Percentiles rank a stretch among this genome's conserved stretches.
Conservation (phyloP, 2,888 invertebrate genomes). For the Ormyrus nitidulus region DNA sequence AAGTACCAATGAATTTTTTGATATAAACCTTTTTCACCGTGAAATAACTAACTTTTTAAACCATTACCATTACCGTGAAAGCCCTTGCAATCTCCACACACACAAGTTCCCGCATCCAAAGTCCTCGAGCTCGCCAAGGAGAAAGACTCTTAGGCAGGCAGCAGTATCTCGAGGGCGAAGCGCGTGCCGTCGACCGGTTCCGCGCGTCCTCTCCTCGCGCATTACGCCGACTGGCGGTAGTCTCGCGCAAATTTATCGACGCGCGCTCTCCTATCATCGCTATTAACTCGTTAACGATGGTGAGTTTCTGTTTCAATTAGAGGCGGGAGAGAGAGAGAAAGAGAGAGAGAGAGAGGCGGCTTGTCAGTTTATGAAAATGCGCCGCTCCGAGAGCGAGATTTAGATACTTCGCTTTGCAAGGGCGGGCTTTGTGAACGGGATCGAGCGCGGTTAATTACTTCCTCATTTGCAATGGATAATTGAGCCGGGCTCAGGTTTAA, state of each 20-base stretch:
- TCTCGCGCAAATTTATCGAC: conserved; percentile 64
- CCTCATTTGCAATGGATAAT: background rate
- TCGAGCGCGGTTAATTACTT: background rate
- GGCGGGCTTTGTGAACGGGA: background rate
- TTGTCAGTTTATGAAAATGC: no score
- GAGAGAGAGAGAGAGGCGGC: no score
- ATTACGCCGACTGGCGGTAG: conserved; percentile 18
- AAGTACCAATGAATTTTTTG: background rate
- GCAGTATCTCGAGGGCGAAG: conserved; percentile 15
- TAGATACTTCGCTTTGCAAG: background rate
- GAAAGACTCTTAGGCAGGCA: background rate
- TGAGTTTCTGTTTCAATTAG: conserved; percentile 39
- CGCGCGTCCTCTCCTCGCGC: background rate
- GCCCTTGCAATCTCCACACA: no score
- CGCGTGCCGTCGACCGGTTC: conserved; percentile 71
- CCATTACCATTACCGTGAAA: no score
- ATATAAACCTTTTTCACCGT: conserved; percentile 3
- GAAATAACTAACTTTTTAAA: background rate
- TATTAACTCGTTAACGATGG: conserved; percentile 47
- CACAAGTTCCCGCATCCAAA: no score
- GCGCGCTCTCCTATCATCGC: conserved; percentile 27
- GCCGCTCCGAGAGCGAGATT: background rate
- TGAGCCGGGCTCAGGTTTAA: no score
- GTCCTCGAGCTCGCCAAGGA: no score
- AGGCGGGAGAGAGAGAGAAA: background rate